A percentile compares a stretch with the other conserved stretches of the same genome.
Conservation (phyloP, 2,797 vertebrate genomes). For the Leptatherina wallacei region DNA sequence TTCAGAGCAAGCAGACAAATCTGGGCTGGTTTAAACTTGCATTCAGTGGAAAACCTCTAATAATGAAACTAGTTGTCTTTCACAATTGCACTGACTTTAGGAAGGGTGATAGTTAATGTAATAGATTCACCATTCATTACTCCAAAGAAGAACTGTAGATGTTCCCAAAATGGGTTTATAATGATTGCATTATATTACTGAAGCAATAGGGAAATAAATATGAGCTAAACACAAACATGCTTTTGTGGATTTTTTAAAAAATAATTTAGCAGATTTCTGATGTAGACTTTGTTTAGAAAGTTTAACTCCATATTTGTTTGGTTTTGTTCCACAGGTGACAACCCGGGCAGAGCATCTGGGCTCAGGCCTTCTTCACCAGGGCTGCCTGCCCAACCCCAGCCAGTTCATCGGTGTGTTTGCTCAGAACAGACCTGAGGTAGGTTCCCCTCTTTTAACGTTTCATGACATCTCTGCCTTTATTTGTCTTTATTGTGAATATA, state of each 20-base stretch:
- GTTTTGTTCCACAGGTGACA: slow-evolving; percentile 82
- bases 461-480: neutral
- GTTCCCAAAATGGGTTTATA: slow-evolving; percentile 13
- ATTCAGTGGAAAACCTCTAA: neutral
- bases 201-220: no score
- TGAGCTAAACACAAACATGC: no score
- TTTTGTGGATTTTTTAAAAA: no score
- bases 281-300: no score
- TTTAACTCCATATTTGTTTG: neutral
- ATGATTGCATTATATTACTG: no score
- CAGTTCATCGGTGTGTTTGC: slow-evolving; percentile 98
- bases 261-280: no score
- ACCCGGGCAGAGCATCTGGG: slow-evolving; percentile 92
- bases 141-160: neutral
- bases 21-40: slow-evolving; percentile 1
- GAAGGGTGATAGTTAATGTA: neutral
- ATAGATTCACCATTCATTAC: neutral
- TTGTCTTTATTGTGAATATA: neutral
- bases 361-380: slow-evolving; percentile 93
- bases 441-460: neutral
- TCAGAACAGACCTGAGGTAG: slow-evolving; percentile 97
- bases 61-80: slow-evolving; percentile 11
- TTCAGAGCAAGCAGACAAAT: slow-evolving; percentile 4
- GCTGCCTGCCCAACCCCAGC: slow-evolving; percentile 87
- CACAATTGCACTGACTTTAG: slow-evolving; percentile 6